Evolutionary conservation across 1,140 invertebrate species (phyloP), one percentile per base, ranked within the genome.

Genomic region (Ips nitidus): DNA sequence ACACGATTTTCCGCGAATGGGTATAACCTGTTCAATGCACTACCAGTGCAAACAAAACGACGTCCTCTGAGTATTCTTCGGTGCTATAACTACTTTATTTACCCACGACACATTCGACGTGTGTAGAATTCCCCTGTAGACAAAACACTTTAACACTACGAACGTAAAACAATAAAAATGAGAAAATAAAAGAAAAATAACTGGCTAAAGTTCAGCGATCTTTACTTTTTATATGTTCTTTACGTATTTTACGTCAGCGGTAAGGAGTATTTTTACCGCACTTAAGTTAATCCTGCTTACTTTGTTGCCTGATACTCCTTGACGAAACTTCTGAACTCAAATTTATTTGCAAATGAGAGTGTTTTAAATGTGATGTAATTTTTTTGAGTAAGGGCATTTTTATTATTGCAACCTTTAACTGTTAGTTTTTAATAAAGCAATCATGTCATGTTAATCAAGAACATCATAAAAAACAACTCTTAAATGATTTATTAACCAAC

Each of bases 121-220:
- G 22, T 22, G 66, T 60, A 60, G 39, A 53, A 58, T 60, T 52
- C 55, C 42, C 57, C 55, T 68, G 66, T 68, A 68, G 66, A 68
- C 66, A 68, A 68, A 68, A 68, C 66, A 68, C 66, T 68, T 68
- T 68, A 68, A 60, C 66, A 60, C 66, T 42, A 52, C 57, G 43
- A 42, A 42, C 66, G 56, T 68, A 68, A 60, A 68, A 59, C 66
- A 68, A 68, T 68, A 43, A 60, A 68, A 68, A 68, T 47, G 39
- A 36, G 41, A 66, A 66, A 66, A 58, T 8, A 41, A 66, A 66
- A 66, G 36, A 50, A 66, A 65, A 65, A 65, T 65, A 22, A 42
- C 62, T 55, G 52, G 40, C 43, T 39, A 65, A 65, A 65, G 62
- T 65, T 65, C 62, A 65, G 62, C 62, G 62, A 65, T 65, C 62